Conservation (phyloP, 1,140 invertebrate species). For the Galleria mellonella region DNA sequence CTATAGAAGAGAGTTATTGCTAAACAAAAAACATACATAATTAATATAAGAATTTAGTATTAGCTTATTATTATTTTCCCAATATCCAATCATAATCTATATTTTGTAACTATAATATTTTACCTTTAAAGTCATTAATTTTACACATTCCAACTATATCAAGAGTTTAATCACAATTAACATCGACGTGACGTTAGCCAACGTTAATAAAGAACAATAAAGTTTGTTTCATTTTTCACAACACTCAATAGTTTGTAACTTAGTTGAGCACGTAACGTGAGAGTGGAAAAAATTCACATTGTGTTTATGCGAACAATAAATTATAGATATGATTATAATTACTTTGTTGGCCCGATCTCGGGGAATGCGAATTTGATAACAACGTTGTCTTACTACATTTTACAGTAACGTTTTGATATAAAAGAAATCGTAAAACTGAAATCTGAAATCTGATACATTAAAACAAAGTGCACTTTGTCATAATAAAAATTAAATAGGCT, state of each 20-base stretch:
- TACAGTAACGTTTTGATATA: neutral
- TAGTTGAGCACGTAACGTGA: conserved; percentile 32
- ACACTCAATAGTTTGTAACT: conserved; percentile 24
- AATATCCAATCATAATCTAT: too few relatives aligned
- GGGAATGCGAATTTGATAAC: neutral
- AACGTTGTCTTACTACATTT: too few relatives aligned
- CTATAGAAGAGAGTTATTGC: too few relatives aligned
- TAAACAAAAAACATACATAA: too few relatives aligned
- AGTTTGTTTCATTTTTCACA: conserved; percentile 22
- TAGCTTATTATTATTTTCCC: too few relatives aligned
- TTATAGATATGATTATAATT: conserved; percentile 11
- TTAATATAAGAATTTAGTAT: too few relatives aligned
- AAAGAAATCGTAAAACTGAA: neutral
- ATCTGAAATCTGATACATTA: neutral
- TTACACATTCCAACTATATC: too few relatives aligned
- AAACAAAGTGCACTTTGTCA: too few relatives aligned
- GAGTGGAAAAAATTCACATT: conserved; percentile 37
- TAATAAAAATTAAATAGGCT: too few relatives aligned
- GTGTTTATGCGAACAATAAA: conserved; percentile 15
- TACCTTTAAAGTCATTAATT: too few relatives aligned
- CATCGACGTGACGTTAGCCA: neutral
- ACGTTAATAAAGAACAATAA: conserved; percentile 9
- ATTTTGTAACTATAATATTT: too few relatives aligned
- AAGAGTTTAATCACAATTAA: too few relatives aligned
- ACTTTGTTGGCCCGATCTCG: neutral